These are phyloP conservation scores for Himantopus leucocephalus DNA, from an alignment of 2,113 vertebrate species.

Conservation along the genomic window DNA sequence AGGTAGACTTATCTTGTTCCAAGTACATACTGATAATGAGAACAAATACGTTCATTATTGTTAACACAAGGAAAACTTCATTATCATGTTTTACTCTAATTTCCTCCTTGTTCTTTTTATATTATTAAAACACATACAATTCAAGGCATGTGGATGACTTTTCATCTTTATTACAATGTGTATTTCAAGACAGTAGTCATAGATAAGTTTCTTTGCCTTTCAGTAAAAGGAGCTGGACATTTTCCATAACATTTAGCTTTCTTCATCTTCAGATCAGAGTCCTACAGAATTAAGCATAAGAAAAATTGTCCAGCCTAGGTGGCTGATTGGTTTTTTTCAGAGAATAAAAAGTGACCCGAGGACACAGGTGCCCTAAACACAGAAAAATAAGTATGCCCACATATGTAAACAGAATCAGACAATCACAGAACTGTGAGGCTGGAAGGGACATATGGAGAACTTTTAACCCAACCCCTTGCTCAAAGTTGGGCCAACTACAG, in stretches of 20 bases:
- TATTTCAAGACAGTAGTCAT: not conserved
- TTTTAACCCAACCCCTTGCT: not conserved
- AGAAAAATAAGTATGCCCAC: not conserved
- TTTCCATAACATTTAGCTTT: not conserved
- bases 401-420: not conserved
- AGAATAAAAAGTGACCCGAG: not conserved
- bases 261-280: not conserved
- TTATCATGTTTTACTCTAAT: not conserved
- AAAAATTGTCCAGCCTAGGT: not conserved
- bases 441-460: not conserved
- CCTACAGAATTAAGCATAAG: not conserved
- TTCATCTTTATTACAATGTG: not conserved
- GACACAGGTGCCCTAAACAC: not conserved
- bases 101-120: not conserved
- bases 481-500: not conserved
- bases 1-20: not conserved
- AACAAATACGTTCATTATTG: not conserved
- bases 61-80: not conserved
- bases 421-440: not conserved
- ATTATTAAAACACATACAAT: not conserved
- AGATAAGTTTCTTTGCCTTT: not conserved
- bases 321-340: rapidly evolving
- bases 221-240: not conserved
- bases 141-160: not conserved
- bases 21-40: not conserved